These are phyloP conservation scores for Pachyseris speciosa DNA, from an alignment of 64 coral and sea anemone genomes.

Conservation along the genomic window DNA sequence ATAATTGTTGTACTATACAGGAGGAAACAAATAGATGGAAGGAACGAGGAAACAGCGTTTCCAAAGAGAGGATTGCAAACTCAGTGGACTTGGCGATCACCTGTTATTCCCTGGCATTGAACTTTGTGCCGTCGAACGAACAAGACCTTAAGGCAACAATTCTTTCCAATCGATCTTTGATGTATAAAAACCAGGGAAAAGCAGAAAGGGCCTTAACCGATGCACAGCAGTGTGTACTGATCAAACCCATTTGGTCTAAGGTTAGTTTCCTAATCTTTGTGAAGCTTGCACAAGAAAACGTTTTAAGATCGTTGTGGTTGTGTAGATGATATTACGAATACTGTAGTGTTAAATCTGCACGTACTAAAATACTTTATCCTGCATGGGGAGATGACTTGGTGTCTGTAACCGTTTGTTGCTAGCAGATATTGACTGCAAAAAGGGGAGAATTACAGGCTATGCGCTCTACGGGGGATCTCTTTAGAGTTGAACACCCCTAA, in stretches of 20 bases:
- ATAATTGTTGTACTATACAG: background rate
- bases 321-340: no score
- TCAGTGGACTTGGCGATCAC: background rate
- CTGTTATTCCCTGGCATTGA: constrained; percentile 41
- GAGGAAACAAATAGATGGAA: constrained; percentile 74
- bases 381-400: no score
- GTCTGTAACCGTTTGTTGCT: no score
- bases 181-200: background rate
- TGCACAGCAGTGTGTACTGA: background rate
- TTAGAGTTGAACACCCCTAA: no score
- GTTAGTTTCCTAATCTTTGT: background rate
- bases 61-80: constrained; percentile 6
- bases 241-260: constrained; percentile 7
- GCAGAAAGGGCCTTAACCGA: background rate
- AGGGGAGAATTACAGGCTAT: no score
- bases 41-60: constrained; percentile 68
- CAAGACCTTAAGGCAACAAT: constrained; percentile 8
- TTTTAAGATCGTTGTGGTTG: no score
- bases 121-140: background rate
- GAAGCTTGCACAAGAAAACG: no score
- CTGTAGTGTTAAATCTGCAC: no score
- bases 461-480: no score
- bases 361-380: no score
- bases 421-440: no score
- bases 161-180: constrained; percentile 6